A percentile compares a stretch with the other conserved stretches of the same genome.
Conservation (phyloP, 2,797 vertebrate genomes). For the Chelidonichthys spinosus region DNA sequence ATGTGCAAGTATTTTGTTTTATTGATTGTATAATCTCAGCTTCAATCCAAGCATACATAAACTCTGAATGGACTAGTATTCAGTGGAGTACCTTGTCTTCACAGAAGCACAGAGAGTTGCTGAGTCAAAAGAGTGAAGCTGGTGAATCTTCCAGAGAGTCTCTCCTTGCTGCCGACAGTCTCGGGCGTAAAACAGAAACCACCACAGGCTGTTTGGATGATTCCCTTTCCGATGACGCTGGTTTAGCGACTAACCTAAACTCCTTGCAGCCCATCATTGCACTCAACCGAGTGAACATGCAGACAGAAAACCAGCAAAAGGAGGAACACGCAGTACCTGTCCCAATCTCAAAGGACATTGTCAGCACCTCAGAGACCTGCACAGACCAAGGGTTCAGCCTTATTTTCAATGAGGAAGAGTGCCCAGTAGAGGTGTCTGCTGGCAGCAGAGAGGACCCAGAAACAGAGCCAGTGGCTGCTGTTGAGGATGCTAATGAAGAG, state of each 20-base stretch:
- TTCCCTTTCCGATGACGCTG: slow-evolving; percentile 15
- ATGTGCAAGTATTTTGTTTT: background rate
- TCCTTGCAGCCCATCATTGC: slow-evolving; percentile 34
- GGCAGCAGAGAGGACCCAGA: slow-evolving; percentile 35
- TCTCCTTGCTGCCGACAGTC: slow-evolving; percentile 26
- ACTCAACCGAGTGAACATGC: slow-evolving; percentile 24
- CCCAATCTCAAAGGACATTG: slow-evolving; percentile 30
- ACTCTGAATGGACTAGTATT: background rate
- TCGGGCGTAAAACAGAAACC: slow-evolving; percentile 29
- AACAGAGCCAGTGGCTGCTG: slow-evolving; percentile 6
- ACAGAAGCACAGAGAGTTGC: slow-evolving; percentile 76
- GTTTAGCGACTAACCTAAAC: slow-evolving; percentile 4
- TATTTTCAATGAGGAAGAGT: slow-evolving; percentile 13
- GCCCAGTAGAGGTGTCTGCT: slow-evolving; percentile 32
- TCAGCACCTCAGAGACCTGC: slow-evolving; percentile 24
- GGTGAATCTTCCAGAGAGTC: slow-evolving; percentile 38
- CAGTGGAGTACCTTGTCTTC: slow-evolving; percentile 1
- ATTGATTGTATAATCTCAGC: background rate
- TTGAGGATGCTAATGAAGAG: slow-evolving; percentile 53
- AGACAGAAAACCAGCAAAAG: slow-evolving; percentile 39
- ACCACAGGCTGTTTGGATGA: slow-evolving; percentile 39
- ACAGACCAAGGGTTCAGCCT: slow-evolving; percentile 32
- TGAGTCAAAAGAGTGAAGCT: slow-evolving; percentile 57
- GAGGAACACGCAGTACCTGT: slow-evolving; percentile 24
- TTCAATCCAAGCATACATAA: background rate